A percentile compares a stretch with the other conserved stretches of the same genome.
Conservation (phyloP, 2,888 invertebrate genomes). For the Netelia inedita region DNA sequence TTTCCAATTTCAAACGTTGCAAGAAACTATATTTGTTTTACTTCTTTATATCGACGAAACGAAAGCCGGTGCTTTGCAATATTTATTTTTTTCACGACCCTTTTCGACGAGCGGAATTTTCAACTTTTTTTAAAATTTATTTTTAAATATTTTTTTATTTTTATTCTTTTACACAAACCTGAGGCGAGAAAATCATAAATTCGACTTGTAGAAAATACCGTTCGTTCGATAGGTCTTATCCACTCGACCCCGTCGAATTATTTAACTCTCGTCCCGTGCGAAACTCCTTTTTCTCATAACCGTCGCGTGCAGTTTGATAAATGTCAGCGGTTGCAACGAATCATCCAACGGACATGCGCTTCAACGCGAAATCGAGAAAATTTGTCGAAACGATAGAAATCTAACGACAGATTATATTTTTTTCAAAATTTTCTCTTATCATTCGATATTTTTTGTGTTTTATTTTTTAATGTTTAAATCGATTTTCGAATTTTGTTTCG, state of each 20-base stretch:
- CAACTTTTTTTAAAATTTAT: no score
- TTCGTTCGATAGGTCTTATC: conserved; percentile 33
- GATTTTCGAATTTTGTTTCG: conserved; percentile 1
- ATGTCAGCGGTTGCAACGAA: conserved; percentile 57
- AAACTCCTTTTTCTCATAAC: conserved; percentile 22
- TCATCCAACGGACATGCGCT: neutral
- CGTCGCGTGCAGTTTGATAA: conserved; percentile 69
- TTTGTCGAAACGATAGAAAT: conserved; percentile 7
- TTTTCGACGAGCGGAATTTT: no score
- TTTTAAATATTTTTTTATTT: no score
- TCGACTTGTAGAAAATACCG: conserved; percentile 1
- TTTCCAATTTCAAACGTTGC: neutral
- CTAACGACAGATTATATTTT: neutral
- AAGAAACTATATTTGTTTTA: neutral
- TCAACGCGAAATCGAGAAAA: neutral
- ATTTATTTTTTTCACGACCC: no score
- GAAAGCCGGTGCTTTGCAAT: no score
- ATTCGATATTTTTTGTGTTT: neutral
- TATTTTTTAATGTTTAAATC: neutral
- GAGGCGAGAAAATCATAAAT: neutral
- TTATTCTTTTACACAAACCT: neutral
- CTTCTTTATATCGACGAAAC: neutral
- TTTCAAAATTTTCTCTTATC: neutral
- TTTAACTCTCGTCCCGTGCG: conserved; percentile 41
- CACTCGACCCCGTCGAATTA: conserved; percentile 55